phyloP scores from a whole-genome alignment of 2,113 vertebrate genomes.

The Castor canadensis region DNA sequence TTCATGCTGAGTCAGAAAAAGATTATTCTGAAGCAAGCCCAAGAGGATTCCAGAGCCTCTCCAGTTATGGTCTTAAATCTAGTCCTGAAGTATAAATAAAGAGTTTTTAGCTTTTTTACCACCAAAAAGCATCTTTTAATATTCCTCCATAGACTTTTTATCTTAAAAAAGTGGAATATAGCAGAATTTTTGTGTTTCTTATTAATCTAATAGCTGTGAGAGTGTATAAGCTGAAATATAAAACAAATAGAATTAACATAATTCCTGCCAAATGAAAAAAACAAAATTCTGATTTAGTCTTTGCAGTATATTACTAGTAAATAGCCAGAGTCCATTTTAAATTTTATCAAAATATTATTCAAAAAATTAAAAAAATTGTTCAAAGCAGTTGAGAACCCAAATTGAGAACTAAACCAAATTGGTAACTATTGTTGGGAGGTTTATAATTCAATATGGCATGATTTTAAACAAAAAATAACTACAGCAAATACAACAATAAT shows the following conservation, averaged over 20 bases:
- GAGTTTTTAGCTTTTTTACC: not conserved
- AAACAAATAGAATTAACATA: not conserved
- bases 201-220: not conserved
- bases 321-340: not conserved
- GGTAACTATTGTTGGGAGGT: not conserved
- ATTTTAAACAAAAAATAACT: conserved; percentile 18
- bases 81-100: not conserved
- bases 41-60: conserved; percentile 5
- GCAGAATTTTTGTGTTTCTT: not conserved
- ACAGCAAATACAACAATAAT: not conserved
- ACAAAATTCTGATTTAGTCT: not conserved
- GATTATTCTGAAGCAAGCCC: not conserved
- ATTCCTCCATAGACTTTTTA: not conserved
- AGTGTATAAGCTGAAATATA: conserved; percentile 19
- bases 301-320: not conserved
- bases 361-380: too few species aligned
- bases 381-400: not conserved
- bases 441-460: not conserved
- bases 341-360: too few species aligned
- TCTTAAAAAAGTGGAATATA: not conserved
- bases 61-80: not conserved
- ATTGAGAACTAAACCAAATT: not conserved
- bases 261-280: not conserved
- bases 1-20: not conserved
- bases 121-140: not conserved